Conservation (phyloP, 2,888 invertebrate species). For the Lissocephala sabroskyi region DNA sequence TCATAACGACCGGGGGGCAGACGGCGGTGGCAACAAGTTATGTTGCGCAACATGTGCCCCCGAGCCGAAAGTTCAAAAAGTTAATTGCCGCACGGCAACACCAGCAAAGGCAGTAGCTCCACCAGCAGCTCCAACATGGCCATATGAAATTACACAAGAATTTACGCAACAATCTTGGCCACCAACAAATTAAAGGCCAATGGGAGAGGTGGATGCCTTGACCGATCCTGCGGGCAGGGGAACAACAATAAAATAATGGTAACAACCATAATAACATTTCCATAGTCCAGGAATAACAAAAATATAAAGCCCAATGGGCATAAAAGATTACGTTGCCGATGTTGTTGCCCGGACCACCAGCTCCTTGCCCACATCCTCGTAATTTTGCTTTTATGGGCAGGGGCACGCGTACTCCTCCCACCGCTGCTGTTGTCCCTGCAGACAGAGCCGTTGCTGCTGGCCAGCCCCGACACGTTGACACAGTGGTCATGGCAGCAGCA, state of each 20-base stretch:
- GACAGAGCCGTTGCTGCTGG: too few species aligned
- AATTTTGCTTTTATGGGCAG: conserved; percentile 17
- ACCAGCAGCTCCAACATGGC: too few species aligned
- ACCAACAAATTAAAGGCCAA: too few species aligned
- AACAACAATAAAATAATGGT: conserved; percentile 28
- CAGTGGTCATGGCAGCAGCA: conserved; percentile 11
- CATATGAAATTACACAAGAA: conserved; percentile 27
- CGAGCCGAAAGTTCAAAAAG: conserved; percentile 17
- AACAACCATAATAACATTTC: conserved; percentile 27
- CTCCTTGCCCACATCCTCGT: conserved; percentile 10
- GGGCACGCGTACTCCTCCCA: too few species aligned
- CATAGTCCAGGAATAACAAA: conserved; percentile 13
- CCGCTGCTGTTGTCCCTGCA: too few species aligned
- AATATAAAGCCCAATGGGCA: conserved; percentile 26
- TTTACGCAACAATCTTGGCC: conserved; percentile 11
- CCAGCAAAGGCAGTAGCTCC: too few species aligned
- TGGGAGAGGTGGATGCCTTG: background rate
- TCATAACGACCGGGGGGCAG: background rate
- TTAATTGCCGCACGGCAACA: conserved; percentile 31
- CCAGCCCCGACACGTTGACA: conserved; percentile 19
- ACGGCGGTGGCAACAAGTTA: background rate
- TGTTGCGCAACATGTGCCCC: conserved; percentile 16
- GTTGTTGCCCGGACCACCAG: conserved; percentile 1
- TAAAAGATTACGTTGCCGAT: conserved; percentile 29
- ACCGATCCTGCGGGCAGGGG: background rate